Conservation (phyloP, 2,888 invertebrate species). For the Epirrhoe alternata region DNA sequence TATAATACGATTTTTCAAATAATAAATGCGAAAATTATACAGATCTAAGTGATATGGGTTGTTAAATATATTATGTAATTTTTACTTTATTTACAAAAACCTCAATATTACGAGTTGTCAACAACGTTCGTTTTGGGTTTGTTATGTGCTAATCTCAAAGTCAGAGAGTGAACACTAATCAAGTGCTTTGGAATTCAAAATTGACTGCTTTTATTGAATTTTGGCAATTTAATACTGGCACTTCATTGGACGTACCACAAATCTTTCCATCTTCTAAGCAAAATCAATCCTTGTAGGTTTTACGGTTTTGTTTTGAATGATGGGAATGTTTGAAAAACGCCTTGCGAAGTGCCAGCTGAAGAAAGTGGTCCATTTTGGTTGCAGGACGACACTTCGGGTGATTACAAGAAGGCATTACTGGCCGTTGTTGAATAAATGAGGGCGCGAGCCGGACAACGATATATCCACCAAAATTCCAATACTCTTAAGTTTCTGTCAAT, state of each 20-base stretch:
- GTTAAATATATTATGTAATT: neutral
- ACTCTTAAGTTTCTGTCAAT: constrained; percentile 73
- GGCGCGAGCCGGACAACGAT: constrained; percentile 50
- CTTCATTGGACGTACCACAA: constrained; percentile 8
- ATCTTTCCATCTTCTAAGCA: constrained; percentile 12
- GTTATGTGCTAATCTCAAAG: constrained; percentile 20
- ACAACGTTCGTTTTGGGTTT: constrained; percentile 15
- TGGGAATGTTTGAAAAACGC: constrained; percentile 18
- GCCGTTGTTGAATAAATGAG: constrained; percentile 89
- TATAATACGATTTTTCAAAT: constrained; percentile 34
- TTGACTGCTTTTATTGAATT: constrained; percentile 29
- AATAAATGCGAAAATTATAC: constrained; percentile 58
- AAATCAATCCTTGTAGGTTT: neutral
- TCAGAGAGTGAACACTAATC: constrained; percentile 24
- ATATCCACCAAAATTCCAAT: constrained; percentile 67
- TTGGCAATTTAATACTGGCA: constrained; percentile 19
- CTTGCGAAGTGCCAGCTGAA: constrained; percentile 30
- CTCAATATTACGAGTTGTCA: constrained; percentile 8
- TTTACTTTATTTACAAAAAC: constrained; percentile 7
- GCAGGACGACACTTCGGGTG: constrained; percentile 96
- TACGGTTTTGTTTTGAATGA: constrained; percentile 19
- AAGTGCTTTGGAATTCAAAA: constrained; percentile 26
- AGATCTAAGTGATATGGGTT: constrained; percentile 56
- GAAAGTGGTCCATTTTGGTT: constrained; percentile 78
- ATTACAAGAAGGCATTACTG: constrained; percentile 96